phyloP scores from a whole-genome alignment of 2,888 invertebrate species.

The Cephus rjabovi region DNA sequence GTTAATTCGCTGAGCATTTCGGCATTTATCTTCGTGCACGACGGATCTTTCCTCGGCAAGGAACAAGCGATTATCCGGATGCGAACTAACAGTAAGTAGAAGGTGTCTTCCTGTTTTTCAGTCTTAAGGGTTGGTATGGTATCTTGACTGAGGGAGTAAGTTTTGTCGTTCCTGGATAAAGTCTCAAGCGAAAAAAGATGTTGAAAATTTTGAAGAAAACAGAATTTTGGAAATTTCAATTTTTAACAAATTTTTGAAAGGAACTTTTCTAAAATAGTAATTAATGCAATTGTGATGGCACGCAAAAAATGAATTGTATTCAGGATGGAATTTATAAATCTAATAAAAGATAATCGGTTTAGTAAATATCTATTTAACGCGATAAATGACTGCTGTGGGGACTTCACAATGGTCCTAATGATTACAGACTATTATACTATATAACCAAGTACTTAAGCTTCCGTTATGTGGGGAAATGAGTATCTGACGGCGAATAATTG shows the following conservation, averaged over 20 bases:
- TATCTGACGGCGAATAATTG: background rate
- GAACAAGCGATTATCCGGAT: conserved; percentile 52
- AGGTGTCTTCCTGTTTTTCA: background rate
- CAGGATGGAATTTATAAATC: background rate
- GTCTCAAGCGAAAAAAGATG: background rate
- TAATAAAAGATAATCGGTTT: background rate
- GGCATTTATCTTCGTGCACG: conserved; percentile 30
- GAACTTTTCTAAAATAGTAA: background rate
- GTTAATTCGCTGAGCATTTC: conserved; percentile 46
- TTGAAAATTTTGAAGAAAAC: too few species aligned
- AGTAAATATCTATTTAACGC: background rate
- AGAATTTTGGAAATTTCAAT: too few species aligned
- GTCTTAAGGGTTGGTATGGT: background rate
- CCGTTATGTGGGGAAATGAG: background rate
- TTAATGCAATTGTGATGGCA: background rate
- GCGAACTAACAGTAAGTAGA: conserved; percentile 11
- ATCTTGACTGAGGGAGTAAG: background rate
- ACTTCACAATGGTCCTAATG: background rate
- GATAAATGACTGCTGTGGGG: background rate
- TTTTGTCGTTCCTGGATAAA: background rate
- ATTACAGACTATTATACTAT: background rate
- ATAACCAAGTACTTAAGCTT: background rate
- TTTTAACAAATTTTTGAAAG: background rate
- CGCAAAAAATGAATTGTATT: background rate
- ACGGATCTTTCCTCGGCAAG: conserved; percentile 27